These are phyloP conservation scores for Onychomys leucogaster DNA, from an alignment of 2,797 vertebrate species.

Conservation along the genomic window DNA sequence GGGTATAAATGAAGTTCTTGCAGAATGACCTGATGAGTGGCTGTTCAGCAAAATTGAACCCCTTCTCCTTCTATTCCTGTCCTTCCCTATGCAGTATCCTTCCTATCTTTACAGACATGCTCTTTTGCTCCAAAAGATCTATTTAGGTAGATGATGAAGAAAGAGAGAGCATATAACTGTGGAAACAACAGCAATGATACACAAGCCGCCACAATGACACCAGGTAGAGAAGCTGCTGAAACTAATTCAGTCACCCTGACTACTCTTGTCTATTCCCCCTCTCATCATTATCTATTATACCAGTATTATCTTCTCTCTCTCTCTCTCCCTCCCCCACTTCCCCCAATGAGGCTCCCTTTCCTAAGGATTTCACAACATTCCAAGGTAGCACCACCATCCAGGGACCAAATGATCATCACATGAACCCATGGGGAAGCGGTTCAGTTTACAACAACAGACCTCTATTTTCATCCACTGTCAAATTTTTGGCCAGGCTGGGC, in stretches of 20 bases:
- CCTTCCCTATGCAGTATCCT: not conserved
- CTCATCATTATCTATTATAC: not conserved
- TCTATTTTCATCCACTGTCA: not conserved
- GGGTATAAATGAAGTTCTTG: not conserved
- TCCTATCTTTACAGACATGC: not conserved
- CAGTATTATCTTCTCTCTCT: not conserved
- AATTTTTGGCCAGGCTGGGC: not conserved
- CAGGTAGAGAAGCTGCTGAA: not conserved
- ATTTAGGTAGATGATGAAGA: not conserved
- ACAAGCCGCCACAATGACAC: no score
- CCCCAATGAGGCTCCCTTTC: not conserved
- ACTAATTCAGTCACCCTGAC: not conserved
- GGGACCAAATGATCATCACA: not conserved
- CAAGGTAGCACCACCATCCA: not conserved
- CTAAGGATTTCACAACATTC: not conserved
- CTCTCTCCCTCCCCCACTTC: fast-evolving
- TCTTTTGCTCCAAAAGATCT: slow-evolving; percentile 24
- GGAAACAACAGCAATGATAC: not conserved
- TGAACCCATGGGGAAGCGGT: not conserved
- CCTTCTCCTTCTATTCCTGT: not conserved
- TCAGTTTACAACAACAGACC: not conserved
- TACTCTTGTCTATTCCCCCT: not conserved
- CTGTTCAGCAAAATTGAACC: not conserved
- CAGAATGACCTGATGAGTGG: not conserved
- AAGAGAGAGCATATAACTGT: not conserved